Base-by-base conservation (phyloP, 2,888 invertebrate species). In the Bombylius major region DNA sequence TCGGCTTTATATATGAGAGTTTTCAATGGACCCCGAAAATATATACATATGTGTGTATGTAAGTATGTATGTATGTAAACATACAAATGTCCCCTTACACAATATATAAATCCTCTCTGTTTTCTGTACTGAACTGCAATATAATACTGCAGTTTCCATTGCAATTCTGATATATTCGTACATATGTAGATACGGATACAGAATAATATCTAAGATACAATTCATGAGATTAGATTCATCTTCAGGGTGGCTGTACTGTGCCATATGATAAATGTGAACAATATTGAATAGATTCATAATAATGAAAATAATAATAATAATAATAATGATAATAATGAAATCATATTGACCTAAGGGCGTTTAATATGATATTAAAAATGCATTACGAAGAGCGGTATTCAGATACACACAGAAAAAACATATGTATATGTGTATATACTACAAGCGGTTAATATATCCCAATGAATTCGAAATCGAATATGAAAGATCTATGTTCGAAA, bases 231-330 rank as follows among this genome's bases (percentile, higher is more conserved):
- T 50, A 42, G 31, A 50, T 55, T 55, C 54, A 23, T 51, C 44
- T 55, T 39, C 47, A 51, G 55, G 55, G 55, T 55, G 55, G 55
- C 50, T 42, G 32, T 47, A 50, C 36, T 46, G 50, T 50, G 50
- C 33, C 45, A 51, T 50, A 55, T 55, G 55, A 55, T 55, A 51
- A 55, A 55, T 55, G 55, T 50, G 47, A 36, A 34, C 50, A 31
- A 14, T 34, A 50, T 31, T 50, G 46, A 55, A 55, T 50, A 46
- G 34, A 36, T 13, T 34, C 9, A 36, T 8, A 36, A 36, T 8
- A 36, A 8, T 5, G 34, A 36, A 42, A 8, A 36, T 8, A 36
- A 36, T 36, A 7, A 8, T 8, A 36, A 36, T 36, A 7, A 8
- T 23, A 23, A 23, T 23, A 23, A 23, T 23, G 23, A 36, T 8